Evolutionary conservation across 2,888 invertebrate species (phyloP), one percentile per base, ranked within the genome.

Genomic region (Melanargia galathea): DNA sequence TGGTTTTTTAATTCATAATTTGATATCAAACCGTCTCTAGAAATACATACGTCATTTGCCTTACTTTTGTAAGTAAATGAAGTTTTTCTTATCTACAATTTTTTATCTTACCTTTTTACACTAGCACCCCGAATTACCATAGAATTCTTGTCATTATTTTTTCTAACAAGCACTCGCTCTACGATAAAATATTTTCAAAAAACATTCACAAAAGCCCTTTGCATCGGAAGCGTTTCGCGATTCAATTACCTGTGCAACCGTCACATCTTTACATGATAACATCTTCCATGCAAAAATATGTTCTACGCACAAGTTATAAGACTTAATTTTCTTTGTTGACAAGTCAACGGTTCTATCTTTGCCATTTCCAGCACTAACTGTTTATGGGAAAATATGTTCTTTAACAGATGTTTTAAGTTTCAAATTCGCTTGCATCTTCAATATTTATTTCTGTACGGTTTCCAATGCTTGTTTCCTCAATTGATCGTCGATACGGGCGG

Each of bases 191-290:
- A 58, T 58, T 58, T 56, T 43, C 10, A 18, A 43, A 51, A 40
- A 55, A 8, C 8, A 24, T 52, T 52, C 54, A 11, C 48, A 46
- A 48, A 46, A 26, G 8, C 6, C 46, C 40, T 43, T 48, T 46
- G 54, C 35, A 55, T 60, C 33, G 58, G 46, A 58, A 46, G 22
- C 58, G 10, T 48, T 35, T 58, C 35, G 13, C 54, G 60, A 60
- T 60, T 60, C 63, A 55, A 63, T 63, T 63, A 63, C 59, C 55
- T 49, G 35, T 57, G n/a, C 45, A 33, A 55, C 22, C 20, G n/a
- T 18, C 46, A 46, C 20, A 58, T 35, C 58, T n/a, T 24, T 16
- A 22, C 35, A 58, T 35, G 33, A 35, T 35, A 35, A 48, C 33
- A 16, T 45, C 30, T 45, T 30, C 26, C 11, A 26, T 18, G 13